Evolutionary conservation across 1,140 invertebrate species (phyloP), one percentile per base, ranked within the genome.

Genomic region (Drosophila ogumai): DNA sequence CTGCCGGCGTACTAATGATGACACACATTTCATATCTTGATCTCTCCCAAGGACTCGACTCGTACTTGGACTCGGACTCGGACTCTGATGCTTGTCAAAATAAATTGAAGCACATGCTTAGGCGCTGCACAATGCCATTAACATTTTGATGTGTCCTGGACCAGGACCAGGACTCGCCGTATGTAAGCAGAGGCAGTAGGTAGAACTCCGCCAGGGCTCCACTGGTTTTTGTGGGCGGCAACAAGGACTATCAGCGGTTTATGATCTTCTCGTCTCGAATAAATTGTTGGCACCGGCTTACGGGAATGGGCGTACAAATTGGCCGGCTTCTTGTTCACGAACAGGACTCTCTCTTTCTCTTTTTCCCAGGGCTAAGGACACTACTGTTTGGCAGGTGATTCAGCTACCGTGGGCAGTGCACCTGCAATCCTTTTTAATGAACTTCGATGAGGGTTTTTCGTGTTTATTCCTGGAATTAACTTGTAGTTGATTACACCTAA

Each of bases 51-150:
- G 81, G 65, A 72, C 58, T 68, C 15, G 13, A 19, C 63, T 64
- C 58, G 54, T 28, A 46, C 19, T 46, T 10, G 3, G 13, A 46
- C 22, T 47, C 3, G 22, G 44, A 47, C 44, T 66, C 55, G 55
- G 52, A 61, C 50, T 63, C 31, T 73, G 60, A 74, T 71, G 68
- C 82, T 78, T 78, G 81, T 79, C 82, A 79, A 79, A 67, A 87
- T 88, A 87, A 87, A 87, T 84, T 88, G 84, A 84, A 88, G 85
- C 80, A 88, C 85, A 88, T 88, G 84, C 85, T 84, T 84, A 84
- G 81, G 76, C 80, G 84, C 84, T 68, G 47, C 84, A 75, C 68
- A 80, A 57, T 77, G 60, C 72, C 44, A 81, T 81, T 90, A 80
- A 81, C 76, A 84, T 81, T 88, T 54, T 77, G 64, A 77, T 78